Conservation (phyloP, 2,888 invertebrate species). For the Eupithecia tripunctaria region DNA sequence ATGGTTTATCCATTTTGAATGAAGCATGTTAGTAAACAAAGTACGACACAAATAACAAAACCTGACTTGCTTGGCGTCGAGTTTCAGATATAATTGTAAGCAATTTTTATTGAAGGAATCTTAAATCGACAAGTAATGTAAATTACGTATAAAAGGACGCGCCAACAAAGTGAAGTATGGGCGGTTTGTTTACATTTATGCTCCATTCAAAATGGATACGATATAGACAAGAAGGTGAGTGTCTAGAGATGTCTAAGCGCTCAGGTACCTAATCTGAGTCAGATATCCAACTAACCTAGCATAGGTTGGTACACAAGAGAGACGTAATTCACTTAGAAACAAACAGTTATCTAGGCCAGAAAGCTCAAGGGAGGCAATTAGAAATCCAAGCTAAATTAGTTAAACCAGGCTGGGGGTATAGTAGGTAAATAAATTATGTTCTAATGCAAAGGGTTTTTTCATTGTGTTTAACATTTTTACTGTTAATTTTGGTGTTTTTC, state of each 20-base stretch:
- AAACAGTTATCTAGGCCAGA: slow-evolving; percentile 36
- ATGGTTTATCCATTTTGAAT: too few relatives aligned
- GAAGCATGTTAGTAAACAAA: too few relatives aligned
- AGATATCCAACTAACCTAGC: not conserved
- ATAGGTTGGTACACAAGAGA: not conserved
- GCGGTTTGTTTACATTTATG: too few relatives aligned
- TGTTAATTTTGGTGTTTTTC: not conserved
- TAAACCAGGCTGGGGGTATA: slow-evolving; percentile 3
- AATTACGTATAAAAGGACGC: too few relatives aligned
- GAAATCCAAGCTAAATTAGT: slow-evolving; percentile 29
- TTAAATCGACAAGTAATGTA: too few relatives aligned
- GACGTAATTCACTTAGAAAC: slow-evolving; percentile 44
- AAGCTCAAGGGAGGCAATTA: slow-evolving; percentile 40
- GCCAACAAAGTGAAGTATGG: too few relatives aligned
- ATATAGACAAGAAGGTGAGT: not conserved
- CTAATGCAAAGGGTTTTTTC: not conserved
- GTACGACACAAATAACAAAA: too few relatives aligned
- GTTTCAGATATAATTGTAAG: too few relatives aligned
- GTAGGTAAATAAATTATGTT: slow-evolving; percentile 8
- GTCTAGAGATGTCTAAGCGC: not conserved
- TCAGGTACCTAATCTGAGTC: not conserved
- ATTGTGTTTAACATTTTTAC: not conserved
- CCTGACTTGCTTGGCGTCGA: too few relatives aligned
- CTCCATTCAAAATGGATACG: too few relatives aligned
- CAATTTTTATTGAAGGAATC: too few relatives aligned